phyloP scores from a whole-genome alignment of 2,888 invertebrate species.

The Cantharis flavilabris region DNA sequence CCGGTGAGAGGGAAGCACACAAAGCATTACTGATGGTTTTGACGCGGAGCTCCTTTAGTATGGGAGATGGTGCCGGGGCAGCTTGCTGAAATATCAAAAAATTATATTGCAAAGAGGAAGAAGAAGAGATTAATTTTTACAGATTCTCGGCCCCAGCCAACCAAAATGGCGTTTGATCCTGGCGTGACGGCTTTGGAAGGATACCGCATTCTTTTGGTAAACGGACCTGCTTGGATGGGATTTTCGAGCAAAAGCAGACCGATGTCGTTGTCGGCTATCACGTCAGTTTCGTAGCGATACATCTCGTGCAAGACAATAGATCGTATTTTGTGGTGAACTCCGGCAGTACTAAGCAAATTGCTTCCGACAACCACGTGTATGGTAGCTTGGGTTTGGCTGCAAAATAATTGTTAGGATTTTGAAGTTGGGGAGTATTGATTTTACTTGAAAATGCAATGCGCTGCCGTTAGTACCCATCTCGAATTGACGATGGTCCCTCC shows the following conservation, averaged over 20 bases:
- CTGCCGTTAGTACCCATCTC: neutral
- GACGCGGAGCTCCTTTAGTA: neutral
- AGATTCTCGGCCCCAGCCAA: neutral
- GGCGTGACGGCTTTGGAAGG: neutral
- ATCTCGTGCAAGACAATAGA: neutral
- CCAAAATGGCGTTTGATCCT: neutral
- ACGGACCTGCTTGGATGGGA: neutral
- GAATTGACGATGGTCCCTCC: neutral
- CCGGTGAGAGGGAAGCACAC: neutral
- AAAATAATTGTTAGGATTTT: neutral
- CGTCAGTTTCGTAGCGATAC: neutral
- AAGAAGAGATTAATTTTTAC: neutral
- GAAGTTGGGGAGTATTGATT: neutral
- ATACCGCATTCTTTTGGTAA: neutral
- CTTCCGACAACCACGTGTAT: neutral
- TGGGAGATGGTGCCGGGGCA: neutral
- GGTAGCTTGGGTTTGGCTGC: neutral
- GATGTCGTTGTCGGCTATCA: neutral
- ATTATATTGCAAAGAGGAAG: rapidly evolving
- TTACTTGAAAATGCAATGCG: neutral
- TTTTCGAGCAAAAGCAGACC: neutral
- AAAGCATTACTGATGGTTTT: neutral
- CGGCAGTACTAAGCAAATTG: neutral
- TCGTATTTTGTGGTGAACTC: neutral
- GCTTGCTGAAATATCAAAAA: neutral